Percentiles rank a stretch among this genome's conserved stretches.
Conservation (phyloP, 2,113 vertebrate species). For the Illadopsis cleaveri region DNA sequence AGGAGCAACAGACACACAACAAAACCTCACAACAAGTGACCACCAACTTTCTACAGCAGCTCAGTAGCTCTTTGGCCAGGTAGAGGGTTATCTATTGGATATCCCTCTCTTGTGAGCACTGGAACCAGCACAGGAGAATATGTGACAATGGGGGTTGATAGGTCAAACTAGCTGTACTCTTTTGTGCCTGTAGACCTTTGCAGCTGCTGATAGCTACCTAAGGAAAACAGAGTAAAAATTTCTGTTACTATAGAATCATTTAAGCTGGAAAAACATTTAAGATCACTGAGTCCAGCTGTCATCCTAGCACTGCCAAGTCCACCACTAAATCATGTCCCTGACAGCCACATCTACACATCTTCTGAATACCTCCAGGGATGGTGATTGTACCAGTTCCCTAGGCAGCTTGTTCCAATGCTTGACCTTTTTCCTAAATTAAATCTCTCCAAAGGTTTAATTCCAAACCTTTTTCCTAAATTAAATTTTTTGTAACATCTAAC, state of each 20-base stretch:
- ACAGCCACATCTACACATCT: not conserved
- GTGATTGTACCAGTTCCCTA: not conserved
- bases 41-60: not conserved
- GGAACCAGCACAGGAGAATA: not conserved
- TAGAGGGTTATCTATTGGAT: not conserved
- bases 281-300: accelerated
- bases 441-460: not conserved
- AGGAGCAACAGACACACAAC: not conserved
- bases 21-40: accelerated
- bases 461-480: not conserved
- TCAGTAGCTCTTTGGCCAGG: not conserved
- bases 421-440: not conserved
- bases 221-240: not conserved
- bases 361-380: not conserved
- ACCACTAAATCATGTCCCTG: not conserved
- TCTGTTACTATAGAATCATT: not conserved
- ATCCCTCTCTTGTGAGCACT: not conserved
- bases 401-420: not conserved
- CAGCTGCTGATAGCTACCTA: not conserved
- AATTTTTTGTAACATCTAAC: not conserved
- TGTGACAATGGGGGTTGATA: not conserved
- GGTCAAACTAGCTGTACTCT: not conserved
- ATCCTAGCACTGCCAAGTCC: not conserved
- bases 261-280: not conserved
- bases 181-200: not conserved